Base-by-base conservation (phyloP, 2,113 vertebrate species). In the Bos javanicus region DNA sequence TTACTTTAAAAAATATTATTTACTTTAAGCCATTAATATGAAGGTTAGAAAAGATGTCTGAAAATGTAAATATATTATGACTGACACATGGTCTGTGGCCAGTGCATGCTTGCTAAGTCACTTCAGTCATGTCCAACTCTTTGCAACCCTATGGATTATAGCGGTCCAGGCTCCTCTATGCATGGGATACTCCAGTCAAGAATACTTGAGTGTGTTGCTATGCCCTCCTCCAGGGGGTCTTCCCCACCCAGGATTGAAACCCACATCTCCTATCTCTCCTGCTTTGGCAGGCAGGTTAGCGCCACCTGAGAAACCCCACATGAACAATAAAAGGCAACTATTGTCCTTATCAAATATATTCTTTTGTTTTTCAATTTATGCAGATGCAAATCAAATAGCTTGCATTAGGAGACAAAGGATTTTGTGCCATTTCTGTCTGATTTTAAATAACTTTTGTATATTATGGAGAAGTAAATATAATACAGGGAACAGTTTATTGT, bases 401-500 rank as follows among this genome's bases (percentile, higher is more conserved):
- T 46, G 12, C n/a, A 64, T 92, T 87, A 84, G 71, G 39, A 90
- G 92, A 60, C 48, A 36, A 64, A 82, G 11, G 36, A 11, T 59
- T 88, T 87, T 84, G 39, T 97, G 48, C 7, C n/a, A 17, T 91
- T 95, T 50, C 54, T 80, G 3, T 94, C 89, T 93, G 39, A 90
- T 89, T 95, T 97, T 84, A 95, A 95, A 91, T 71, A 86, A 94
- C 9, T 74, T 94, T 78, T 64, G 16, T 89, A 60, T 88, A 13
- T 88, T n/a, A 89, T 46, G 4, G 16, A 85, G 23, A 87, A 90
- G 16, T 91, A 92, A 92, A 78, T 57, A 76, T 46, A 94, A 36
- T 28, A 36, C 6, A 85, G n/a, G 94, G 36, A 87, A 85, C 16
- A 43, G 11, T 74, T 89, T 21, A 54, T 28, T 46, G 7, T 57